Percentiles rank a stretch among this genome's conserved stretches.
Conservation (phyloP, 1,140 invertebrate species). For the Tetramorium simillimum region DNA sequence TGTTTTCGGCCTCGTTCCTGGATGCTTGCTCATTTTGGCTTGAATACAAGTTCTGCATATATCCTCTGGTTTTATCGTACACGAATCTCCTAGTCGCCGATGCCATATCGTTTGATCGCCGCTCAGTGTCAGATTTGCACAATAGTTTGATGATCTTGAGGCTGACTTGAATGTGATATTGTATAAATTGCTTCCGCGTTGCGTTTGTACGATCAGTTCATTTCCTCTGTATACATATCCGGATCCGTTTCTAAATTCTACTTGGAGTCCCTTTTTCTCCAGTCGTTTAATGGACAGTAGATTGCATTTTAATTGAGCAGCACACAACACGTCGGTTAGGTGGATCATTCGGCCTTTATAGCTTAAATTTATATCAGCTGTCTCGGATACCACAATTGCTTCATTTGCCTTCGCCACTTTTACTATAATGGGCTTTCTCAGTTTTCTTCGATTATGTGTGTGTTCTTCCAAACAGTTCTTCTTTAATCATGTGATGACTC, state of each 20-base stretch:
- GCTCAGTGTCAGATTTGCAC: background rate
- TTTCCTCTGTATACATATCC: background rate
- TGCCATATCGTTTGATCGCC: background rate
- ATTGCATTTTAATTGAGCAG: background rate
- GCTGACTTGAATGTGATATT: background rate
- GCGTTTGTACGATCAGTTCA: background rate
- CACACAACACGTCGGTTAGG: background rate
- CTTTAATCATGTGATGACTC: background rate
- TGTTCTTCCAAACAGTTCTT: background rate
- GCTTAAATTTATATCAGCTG: background rate
- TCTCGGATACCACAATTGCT: background rate
- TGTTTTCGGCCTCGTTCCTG: background rate
- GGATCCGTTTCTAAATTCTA: background rate
- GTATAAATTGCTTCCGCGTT: background rate
- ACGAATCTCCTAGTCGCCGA: background rate
- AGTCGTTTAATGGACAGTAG: background rate
- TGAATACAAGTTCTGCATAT: background rate
- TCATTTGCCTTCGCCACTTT: background rate
- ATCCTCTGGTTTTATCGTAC: background rate
- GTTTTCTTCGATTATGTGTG: background rate
- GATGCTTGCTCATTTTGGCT: background rate
- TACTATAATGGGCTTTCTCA: background rate
- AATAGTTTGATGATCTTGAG: background rate
- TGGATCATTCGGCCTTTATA: background rate
- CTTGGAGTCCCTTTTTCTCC: background rate